Percentiles rank a stretch among this genome's conserved stretches.
Conservation (phyloP, 2,888 invertebrate species). For the Drosophila rubida region DNA sequence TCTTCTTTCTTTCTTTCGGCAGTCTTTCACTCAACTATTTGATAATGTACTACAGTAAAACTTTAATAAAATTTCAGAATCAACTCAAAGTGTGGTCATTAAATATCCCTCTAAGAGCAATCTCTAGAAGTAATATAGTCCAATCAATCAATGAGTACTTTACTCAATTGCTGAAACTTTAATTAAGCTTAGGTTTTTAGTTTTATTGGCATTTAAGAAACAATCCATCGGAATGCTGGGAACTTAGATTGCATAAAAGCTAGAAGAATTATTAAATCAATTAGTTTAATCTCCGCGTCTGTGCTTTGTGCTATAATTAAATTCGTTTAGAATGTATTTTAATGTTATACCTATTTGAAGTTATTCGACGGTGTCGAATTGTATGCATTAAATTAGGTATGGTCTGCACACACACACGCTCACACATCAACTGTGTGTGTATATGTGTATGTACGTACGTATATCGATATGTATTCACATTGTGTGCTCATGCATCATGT, state of each 20-base stretch:
- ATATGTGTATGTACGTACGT: not conserved
- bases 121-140: not conserved
- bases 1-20: too few relatives aligned
- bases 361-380: slow-evolving; percentile 21
- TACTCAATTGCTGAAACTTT: too few relatives aligned
- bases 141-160: too few relatives aligned
- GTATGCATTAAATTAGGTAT: slow-evolving; percentile 31
- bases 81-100: not conserved
- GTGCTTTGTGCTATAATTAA: slow-evolving; percentile 1
- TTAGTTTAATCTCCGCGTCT: slow-evolving; percentile 6
- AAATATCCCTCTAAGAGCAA: not conserved
- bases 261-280: slow-evolving; percentile 4
- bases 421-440: not conserved
- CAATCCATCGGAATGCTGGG: not conserved
- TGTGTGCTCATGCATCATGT: slow-evolving; percentile 45
- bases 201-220: not conserved
- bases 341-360: slow-evolving; percentile 15
- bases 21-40: not conserved
- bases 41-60: not conserved
- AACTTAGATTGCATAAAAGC: not conserved
- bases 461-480: slow-evolving; percentile 28
- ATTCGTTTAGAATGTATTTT: slow-evolving; percentile 20
- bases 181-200: too few relatives aligned
- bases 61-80: not conserved
- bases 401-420: slow-evolving; percentile 17